A percentile compares a stretch with the other conserved stretches of the same genome.
These are phyloP conservation scores for Xestia sexstrigata DNA, from an alignment of 2,888 invertebrate genomes.

Conservation along the genomic window DNA sequence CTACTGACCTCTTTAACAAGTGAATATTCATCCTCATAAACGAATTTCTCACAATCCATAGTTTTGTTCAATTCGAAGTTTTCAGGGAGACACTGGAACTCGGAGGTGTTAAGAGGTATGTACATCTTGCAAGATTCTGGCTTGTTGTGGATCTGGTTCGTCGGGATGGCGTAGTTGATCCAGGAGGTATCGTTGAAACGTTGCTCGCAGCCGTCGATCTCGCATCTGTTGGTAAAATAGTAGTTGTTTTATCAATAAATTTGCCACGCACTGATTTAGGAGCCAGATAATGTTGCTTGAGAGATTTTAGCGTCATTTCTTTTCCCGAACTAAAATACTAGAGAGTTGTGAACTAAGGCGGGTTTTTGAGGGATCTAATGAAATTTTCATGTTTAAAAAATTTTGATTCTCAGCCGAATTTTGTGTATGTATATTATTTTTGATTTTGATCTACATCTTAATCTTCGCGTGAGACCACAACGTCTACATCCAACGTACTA, in stretches of 20 bases:
- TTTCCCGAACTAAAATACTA: neutral
- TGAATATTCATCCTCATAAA: slow-evolving; percentile 81
- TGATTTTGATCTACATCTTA: neutral
- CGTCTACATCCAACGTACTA: neutral
- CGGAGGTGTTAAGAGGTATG: slow-evolving; percentile 69
- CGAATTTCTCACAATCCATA: slow-evolving; percentile 77
- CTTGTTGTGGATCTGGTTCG: slow-evolving; percentile 68
- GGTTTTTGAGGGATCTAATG: neutral
- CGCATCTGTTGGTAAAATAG: slow-evolving; percentile 76
- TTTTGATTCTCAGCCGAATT: neutral
- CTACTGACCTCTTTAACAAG: slow-evolving; percentile 84
- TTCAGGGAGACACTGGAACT: slow-evolving; percentile 75
- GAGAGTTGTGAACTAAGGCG: neutral
- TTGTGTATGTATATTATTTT: neutral
- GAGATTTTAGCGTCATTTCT: neutral
- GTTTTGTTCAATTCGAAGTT: slow-evolving; percentile 80
- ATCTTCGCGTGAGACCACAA: neutral
- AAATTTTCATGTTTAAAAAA: neutral
- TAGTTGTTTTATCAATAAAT: neutral
- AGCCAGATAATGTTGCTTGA: neutral
- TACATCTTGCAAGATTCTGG: slow-evolving; percentile 78
- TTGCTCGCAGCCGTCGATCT: slow-evolving; percentile 83
- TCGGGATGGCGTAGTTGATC: slow-evolving; percentile 82
- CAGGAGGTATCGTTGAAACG: slow-evolving; percentile 87
- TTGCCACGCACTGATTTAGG: neutral